phyloP scores from a whole-genome alignment of 2,797 vertebrate genomes.

The Sebastes nivosus region DNA sequence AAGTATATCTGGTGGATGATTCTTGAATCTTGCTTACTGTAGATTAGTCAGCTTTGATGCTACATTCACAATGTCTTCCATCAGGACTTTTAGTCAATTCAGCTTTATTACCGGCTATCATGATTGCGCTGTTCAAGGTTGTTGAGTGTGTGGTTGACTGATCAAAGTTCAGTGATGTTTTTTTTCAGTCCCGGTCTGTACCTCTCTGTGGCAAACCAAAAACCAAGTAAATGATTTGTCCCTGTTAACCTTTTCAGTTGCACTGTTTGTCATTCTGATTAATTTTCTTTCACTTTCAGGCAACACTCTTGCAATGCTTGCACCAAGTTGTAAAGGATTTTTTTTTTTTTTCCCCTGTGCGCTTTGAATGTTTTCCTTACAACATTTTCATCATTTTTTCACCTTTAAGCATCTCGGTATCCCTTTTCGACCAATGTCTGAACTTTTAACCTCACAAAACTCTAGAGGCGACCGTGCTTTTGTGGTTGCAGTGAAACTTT shows the following conservation, averaged over 20 bases:
- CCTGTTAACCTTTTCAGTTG: background rate
- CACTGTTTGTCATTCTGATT: background rate
- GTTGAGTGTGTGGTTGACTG: background rate
- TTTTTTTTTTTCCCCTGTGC: background rate
- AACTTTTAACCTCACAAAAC: background rate
- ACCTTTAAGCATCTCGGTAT: background rate
- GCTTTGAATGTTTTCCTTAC: background rate
- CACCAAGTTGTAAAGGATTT: background rate
- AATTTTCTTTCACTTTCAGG: background rate
- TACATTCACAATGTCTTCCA: background rate
- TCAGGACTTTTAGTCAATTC: background rate
- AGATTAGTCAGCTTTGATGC: conserved; percentile 1
- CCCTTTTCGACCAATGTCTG: background rate
- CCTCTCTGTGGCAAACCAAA: background rate
- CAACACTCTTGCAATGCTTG: background rate
- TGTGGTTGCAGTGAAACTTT: background rate
- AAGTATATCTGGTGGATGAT: background rate
- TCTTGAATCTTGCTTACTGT: background rate
- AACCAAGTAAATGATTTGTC: background rate
- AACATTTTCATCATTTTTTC: background rate
- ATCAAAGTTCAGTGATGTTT: conserved; percentile 1
- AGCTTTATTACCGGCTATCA: background rate
- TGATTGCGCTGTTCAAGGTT: background rate
- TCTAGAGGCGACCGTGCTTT: no score
- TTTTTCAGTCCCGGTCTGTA: background rate